Percentiles rank a stretch among this genome's conserved stretches.
Evolutionary conservation across 2,888 invertebrate genomes (phyloP).

Genomic region (Auanema freiburgensis): DNA sequence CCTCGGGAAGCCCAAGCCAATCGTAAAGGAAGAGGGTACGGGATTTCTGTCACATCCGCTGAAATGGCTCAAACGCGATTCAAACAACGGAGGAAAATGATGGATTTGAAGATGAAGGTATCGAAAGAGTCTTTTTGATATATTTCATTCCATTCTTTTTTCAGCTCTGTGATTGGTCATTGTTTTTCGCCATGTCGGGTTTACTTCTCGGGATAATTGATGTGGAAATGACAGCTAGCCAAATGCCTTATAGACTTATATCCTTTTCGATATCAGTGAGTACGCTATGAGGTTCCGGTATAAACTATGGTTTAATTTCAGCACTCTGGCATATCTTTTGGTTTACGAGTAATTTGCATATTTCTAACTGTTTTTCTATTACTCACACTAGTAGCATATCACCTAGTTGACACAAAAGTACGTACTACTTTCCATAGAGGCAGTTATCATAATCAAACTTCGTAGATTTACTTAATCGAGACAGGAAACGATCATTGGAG

Average conservation of each 20-base stretch:
- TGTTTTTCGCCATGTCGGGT: conserved; percentile 46
- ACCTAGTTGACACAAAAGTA: conserved; percentile 99
- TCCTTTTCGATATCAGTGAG: neutral
- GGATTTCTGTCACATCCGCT: conserved; percentile 37
- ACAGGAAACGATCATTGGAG: conserved; percentile 99
- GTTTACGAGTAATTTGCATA: conserved; percentile 40
- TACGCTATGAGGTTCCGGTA: conserved; percentile 12
- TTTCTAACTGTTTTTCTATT: conserved; percentile 96
- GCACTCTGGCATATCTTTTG: conserved; percentile 26
- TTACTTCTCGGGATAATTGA: conserved; percentile 52
- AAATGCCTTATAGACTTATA: conserved; percentile 6
- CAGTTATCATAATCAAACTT: neutral
- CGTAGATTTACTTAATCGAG: conserved; percentile 98
- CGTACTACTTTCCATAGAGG: neutral
- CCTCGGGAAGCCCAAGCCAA: conserved; percentile 5
- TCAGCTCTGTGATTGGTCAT: conserved; percentile 48
- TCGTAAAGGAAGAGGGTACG: conserved; percentile 37
- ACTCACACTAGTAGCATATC: conserved; percentile 98
- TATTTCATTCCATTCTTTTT: conserved; percentile 8
- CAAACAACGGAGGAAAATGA: conserved; percentile 28
- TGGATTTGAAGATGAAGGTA: conserved; percentile 38
- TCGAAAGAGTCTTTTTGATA: neutral
- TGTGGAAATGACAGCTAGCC: conserved; percentile 45
- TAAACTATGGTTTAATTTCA: conserved; percentile 17
- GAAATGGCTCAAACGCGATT: conserved; percentile 36